Evolutionary conservation across 2,888 invertebrate genomes (phyloP).

Genomic region (Cacoxenus indagator): DNA sequence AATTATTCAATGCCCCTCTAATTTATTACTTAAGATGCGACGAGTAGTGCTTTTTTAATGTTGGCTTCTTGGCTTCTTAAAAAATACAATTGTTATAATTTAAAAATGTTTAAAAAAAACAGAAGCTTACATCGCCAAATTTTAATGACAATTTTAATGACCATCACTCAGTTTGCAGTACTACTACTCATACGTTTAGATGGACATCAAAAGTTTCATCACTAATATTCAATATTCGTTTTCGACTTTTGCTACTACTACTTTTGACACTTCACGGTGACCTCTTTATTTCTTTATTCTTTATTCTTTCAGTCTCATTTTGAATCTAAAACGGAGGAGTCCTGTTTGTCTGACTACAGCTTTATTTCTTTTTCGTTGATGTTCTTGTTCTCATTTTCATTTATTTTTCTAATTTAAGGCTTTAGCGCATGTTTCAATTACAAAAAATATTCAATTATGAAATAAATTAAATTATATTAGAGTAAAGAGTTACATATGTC

Average conservation of each 20-base stretch:
- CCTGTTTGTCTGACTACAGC: conserved; percentile 21
- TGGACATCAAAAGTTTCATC: too few relatives aligned
- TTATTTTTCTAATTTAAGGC: background rate
- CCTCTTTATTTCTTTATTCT: conserved; percentile 33
- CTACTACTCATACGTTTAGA: too few relatives aligned
- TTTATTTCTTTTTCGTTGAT: background rate
- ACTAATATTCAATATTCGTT: background rate
- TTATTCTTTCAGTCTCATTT: conserved; percentile 62
- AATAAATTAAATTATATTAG: too few relatives aligned
- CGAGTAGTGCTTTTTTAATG: background rate
- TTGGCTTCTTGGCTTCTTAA: background rate
- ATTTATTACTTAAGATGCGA: background rate
- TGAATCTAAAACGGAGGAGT: conserved; percentile 54
- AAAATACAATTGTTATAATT: background rate
- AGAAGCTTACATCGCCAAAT: too few relatives aligned
- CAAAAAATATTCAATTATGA: too few relatives aligned
- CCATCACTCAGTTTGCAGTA: too few relatives aligned
- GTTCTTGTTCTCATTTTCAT: background rate
- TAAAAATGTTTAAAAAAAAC: background rate
- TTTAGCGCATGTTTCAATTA: too few relatives aligned
- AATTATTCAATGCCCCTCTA: too few relatives aligned
- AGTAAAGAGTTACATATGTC: too few relatives aligned
- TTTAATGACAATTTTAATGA: too few relatives aligned
- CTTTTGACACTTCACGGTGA: too few relatives aligned
- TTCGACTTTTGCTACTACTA: too few relatives aligned